A percentile compares a stretch with the other conserved stretches of the same genome.
These are phyloP conservation scores for Onychomys torridus DNA, from an alignment of 2,797 vertebrate genomes.

Conservation along the genomic window DNA sequence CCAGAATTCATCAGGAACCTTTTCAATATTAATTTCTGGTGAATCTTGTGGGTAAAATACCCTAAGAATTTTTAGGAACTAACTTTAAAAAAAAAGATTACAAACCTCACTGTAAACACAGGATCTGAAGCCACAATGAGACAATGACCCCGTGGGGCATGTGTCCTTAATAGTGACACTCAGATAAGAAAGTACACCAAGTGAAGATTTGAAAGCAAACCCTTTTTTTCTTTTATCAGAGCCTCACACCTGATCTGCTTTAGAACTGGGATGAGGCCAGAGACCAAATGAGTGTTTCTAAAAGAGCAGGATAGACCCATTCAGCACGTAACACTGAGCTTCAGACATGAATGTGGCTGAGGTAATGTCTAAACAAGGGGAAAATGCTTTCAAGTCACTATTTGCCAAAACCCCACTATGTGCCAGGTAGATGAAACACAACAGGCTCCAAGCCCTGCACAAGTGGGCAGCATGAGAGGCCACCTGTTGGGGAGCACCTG, in stretches of 20 bases:
- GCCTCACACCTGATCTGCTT: neutral
- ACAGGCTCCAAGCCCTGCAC: neutral
- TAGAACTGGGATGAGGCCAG: neutral
- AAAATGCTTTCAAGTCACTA: neutral
- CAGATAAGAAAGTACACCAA: neutral
- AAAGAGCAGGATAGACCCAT: neutral
- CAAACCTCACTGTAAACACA: neutral
- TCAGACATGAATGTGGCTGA: neutral
- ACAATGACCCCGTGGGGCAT: neutral
- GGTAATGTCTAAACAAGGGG: neutral
- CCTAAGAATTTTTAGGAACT: constrained; percentile 42
- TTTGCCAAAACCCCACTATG: neutral
- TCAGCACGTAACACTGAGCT: neutral
- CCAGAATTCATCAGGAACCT: neutral
- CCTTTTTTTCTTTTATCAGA: neutral
- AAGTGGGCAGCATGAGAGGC: neutral
- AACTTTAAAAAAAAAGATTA: neutral
- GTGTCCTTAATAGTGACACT: neutral
- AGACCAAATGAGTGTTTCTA: neutral
- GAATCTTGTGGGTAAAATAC: neutral
- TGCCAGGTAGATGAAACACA: neutral
- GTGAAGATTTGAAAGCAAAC: neutral
- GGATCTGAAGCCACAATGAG: neutral
- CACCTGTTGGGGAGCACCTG: too few species aligned
- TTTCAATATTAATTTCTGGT: neutral